Base-by-base conservation (phyloP, 2,113 vertebrate species). In the Corythornis cristatus region DNA sequence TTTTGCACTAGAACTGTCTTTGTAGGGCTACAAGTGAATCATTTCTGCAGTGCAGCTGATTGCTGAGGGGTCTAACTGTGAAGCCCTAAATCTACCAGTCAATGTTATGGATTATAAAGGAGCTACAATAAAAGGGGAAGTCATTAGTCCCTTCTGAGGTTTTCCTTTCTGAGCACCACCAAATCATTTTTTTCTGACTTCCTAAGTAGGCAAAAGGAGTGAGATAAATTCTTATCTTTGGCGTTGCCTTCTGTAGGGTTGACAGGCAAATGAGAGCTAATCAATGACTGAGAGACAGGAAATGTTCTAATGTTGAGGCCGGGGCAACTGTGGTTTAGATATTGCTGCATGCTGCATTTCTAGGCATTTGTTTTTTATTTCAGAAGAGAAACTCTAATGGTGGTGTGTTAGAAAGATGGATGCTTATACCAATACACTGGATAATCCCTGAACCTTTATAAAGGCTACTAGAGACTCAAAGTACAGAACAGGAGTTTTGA, bases 201-300 rank as follows among this genome's bases (percentile, higher is more conserved):
- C 56, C 33, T 68, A 73, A 91, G 79, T 45, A 91, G 67, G 67
- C 56, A 77, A 61, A 14, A 86, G 67, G 72, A n/a, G 45, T 12
- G 46, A 85, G 42, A 50, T 33, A 22, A 73, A 58, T 88, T 89
- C 70, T 88, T 77, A 62, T 54, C 33, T 17, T 72, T 74, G 50
- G 9, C 25, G 11, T 26, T 66, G 40, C n/a, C 78, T 83, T 68
- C 74, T 61, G 42, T 58, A 56, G 68, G 22, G 57, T 61, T 88
- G 71, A 68, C 66, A 16, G 10, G 54, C 25, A 51, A 83, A 74
- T 8, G 45, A 78, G 85, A 88, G 71, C 51, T 76, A 89, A 94
- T 91, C 82, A 57, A 88, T 95, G 71, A 42, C 28, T 50, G 64
- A 43, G 89, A 91, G 91, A 68, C 75, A 85, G 64, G 64, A 95